Base-by-base conservation (phyloP, 1,140 invertebrate genomes). In the Nebria ingens region DNA sequence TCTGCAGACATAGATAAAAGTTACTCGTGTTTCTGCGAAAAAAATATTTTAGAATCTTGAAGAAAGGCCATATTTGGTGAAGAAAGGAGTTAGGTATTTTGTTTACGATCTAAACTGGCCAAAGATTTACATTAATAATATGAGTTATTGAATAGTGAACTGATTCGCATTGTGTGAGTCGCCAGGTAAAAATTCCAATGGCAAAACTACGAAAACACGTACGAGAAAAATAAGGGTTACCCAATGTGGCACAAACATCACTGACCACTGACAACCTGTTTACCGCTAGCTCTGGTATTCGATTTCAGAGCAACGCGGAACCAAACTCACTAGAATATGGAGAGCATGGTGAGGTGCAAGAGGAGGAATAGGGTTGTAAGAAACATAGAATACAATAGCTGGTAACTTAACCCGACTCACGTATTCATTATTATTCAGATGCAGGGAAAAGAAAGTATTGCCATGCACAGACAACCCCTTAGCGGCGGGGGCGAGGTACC, bases 261-360 rank as follows among this genome's bases (percentile, higher is more conserved):
- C 59, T 63, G 62, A 63, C 62, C 62, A 58, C 56, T 17, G 40
- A 52, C 52, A 61, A 62, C 61, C 61, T 62, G 61, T 52, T 56
- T 25, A 15, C 34, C 52, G 53, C 25, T 21, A 25, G 52, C 38
- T 59, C 25, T 40, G 55, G 59, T 56, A 58, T 61, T 55, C 53
- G 57, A 51, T 17, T 51, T 54, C 52, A 58, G 54, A n/a, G 25
- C n/a, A 34, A 34, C 25, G n/a, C 25, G 25, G 25, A 34, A 34
- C 25, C 25, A 34, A 34, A 34, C 25, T 9, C 25, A n/a, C 53
- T 45, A 45, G 57, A 53, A n/a, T 6, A n/a, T 6, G 25, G 6
- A 34, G 6, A n/a, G 25, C 6, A n/a, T 34, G 6, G n/a, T 34
- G n/a, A 34, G 6, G 15, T 42, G 20, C 53, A 45, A 45, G 57